A percentile compares a stretch with the other conserved stretches of the same genome.
Evolutionary conservation across 2,888 invertebrate species (phyloP).

Genomic region (Pseudococcus longispinus): DNA sequence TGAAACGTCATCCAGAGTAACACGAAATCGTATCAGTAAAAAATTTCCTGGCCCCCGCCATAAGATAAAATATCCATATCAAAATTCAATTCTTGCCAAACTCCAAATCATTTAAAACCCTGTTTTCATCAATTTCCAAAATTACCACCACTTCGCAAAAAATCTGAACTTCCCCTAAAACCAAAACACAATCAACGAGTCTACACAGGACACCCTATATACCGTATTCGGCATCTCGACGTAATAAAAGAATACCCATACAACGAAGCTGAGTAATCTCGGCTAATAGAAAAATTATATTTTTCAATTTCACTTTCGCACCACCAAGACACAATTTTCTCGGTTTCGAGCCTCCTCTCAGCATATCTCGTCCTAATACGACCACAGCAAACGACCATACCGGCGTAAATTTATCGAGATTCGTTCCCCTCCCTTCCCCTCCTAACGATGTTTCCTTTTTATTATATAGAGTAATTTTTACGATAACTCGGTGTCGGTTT

Average conservation of each 20-base stretch:
- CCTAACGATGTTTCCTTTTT: background rate
- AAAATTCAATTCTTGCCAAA: too few species aligned
- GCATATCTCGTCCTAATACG: background rate
- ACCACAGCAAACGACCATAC: background rate
- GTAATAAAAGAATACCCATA: background rate
- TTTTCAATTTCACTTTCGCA: background rate
- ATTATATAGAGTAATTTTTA: background rate
- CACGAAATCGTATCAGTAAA: too few species aligned
- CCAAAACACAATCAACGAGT: too few species aligned
- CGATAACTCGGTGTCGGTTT: background rate
- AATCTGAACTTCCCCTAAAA: too few species aligned
- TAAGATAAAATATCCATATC: too few species aligned
- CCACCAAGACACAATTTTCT: background rate
- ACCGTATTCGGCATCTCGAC: background rate
- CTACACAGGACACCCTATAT: background rate
- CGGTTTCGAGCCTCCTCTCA: background rate
- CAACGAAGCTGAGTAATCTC: background rate
- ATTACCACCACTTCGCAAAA: too few species aligned
- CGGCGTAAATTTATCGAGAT: slow-evolving; percentile 6
- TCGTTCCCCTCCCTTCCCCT: background rate
- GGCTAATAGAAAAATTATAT: background rate
- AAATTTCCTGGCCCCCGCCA: too few species aligned
- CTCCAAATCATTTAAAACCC: too few species aligned
- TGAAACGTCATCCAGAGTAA: too few species aligned
- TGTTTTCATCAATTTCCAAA: too few species aligned